These are phyloP conservation scores for Gymnoscelis rufifasciata DNA, from an alignment of 2,888 invertebrate genomes.

Conservation along the genomic window DNA sequence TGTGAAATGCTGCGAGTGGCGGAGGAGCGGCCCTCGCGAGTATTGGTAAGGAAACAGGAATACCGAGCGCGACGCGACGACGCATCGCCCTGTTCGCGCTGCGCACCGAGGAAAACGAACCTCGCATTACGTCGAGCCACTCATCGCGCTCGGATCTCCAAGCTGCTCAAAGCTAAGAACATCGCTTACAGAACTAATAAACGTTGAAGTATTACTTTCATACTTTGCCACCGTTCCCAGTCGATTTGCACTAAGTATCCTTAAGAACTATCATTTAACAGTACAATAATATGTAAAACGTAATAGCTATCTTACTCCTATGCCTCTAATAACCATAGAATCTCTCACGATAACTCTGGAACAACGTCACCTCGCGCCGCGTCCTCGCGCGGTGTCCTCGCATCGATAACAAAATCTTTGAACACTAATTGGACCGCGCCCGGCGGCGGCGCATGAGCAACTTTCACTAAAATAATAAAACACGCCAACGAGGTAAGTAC, in stretches of 20 bases:
- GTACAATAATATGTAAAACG: slow-evolving; percentile 67
- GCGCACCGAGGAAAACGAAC: too few species aligned
- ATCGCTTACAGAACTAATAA: slow-evolving; percentile 35
- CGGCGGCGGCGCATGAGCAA: slow-evolving; percentile 74
- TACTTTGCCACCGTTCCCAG: slow-evolving; percentile 73
- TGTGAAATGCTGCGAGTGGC: slow-evolving; percentile 57
- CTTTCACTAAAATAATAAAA: slow-evolving; percentile 76
- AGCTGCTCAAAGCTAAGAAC: slow-evolving; percentile 32
- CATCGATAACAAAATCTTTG: slow-evolving; percentile 65
- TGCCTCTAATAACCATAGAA: slow-evolving; percentile 58
- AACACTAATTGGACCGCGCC: slow-evolving; percentile 74
- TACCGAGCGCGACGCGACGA: slow-evolving; percentile 39
- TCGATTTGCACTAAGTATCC: slow-evolving; percentile 71
- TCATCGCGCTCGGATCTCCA: slow-evolving; percentile 33
- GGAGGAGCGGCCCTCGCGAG: slow-evolving; percentile 49
- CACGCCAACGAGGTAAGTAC: slow-evolving; percentile 74
- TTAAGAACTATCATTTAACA: slow-evolving; percentile 66
- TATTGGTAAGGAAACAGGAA: slow-evolving; percentile 46
- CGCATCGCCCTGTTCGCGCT: too few species aligned
- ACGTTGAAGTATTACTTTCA: slow-evolving; percentile 35
- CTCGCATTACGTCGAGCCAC: too few species aligned
- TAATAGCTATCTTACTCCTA: slow-evolving; percentile 69
- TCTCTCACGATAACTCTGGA: slow-evolving; percentile 46
- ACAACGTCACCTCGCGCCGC: slow-evolving; percentile 40
- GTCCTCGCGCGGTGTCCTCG: slow-evolving; percentile 53